These are phyloP conservation scores for Apteryx mantelli DNA, from an alignment of 2,113 vertebrate species.

Conservation along the genomic window DNA sequence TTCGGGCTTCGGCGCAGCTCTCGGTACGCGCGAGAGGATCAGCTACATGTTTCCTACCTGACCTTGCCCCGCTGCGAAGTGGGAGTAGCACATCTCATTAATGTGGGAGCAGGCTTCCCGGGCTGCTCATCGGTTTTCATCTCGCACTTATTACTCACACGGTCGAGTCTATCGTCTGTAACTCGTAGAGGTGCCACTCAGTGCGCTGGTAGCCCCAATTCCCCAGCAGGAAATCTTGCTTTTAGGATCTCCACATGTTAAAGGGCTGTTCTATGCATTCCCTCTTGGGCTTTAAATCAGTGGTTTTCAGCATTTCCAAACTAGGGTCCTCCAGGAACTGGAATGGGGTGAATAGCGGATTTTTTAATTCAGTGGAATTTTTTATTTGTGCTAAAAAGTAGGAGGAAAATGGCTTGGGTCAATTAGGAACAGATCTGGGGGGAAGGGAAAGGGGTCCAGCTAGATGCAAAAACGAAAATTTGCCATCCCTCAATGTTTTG, in stretches of 20 bases:
- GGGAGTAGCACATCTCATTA: not conserved
- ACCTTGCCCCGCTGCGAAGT: not conserved
- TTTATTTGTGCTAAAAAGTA: not conserved
- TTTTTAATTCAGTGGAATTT: not conserved
- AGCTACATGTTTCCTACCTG: not conserved
- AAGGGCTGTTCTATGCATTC: not conserved
- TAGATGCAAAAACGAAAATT: not conserved
- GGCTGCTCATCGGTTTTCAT: not conserved
- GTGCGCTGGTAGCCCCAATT: not conserved
- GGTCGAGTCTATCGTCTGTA: not conserved
- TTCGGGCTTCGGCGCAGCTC: too few species aligned
- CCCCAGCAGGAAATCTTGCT: not conserved
- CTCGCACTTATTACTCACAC: not conserved
- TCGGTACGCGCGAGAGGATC: too few species aligned
- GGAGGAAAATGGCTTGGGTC: not conserved
- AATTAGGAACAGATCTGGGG: not conserved
- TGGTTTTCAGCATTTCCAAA: not conserved
- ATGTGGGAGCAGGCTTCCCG: not conserved
- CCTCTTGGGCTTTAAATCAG: not conserved
- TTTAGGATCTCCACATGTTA: not conserved
- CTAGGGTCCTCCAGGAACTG: not conserved
- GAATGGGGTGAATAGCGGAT: not conserved
- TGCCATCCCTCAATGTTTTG: not conserved
- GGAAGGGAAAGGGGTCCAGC: fast-evolving
- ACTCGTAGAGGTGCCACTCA: not conserved